Percentiles rank a stretch among this genome's conserved stretches.
These are phyloP conservation scores for Tetropium fuscum DNA, from an alignment of 2,888 invertebrate species.

Conservation along the genomic window DNA sequence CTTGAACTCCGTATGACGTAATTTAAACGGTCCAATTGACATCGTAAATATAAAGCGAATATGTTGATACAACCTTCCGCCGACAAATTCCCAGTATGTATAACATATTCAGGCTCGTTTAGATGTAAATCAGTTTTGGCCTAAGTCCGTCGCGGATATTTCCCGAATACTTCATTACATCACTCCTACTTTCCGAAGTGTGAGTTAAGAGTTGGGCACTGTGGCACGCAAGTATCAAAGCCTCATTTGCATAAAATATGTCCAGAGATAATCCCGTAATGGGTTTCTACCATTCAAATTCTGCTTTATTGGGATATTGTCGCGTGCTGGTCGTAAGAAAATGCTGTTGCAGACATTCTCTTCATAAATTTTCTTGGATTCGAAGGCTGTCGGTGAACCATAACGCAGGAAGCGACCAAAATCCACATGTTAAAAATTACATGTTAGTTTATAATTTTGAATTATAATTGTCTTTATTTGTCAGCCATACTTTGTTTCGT, in stretches of 20 bases:
- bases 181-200: slow-evolving; percentile 33
- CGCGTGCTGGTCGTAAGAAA: background rate
- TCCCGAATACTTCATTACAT: slow-evolving; percentile 19
- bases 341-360: too few species aligned
- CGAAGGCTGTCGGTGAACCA: too few species aligned
- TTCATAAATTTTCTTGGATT: too few species aligned
- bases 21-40: slow-evolving; percentile 19
- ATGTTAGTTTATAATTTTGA: too few species aligned
- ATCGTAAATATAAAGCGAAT: slow-evolving; percentile 27
- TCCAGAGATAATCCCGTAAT: slow-evolving; percentile 46
- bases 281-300: slow-evolving; percentile 40
- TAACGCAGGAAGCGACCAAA: too few species aligned
- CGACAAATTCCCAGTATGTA: slow-evolving; percentile 16
- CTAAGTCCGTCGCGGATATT: slow-evolving; percentile 13
- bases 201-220: slow-evolving; percentile 22
- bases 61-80: slow-evolving; percentile 17
- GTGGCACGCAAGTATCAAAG: slow-evolving; percentile 36
- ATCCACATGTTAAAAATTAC: too few species aligned
- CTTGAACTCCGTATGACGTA: slow-evolving; percentile 7
- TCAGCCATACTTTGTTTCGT: too few species aligned
- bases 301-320: slow-evolving; percentile 22
- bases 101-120: slow-evolving; percentile 9
- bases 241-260: slow-evolving; percentile 50
- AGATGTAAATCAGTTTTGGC: slow-evolving; percentile 26
- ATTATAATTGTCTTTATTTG: too few species aligned